These are phyloP conservation scores for Polydrusus cervinus DNA, from an alignment of 2,888 invertebrate genomes.

Conservation along the genomic window DNA sequence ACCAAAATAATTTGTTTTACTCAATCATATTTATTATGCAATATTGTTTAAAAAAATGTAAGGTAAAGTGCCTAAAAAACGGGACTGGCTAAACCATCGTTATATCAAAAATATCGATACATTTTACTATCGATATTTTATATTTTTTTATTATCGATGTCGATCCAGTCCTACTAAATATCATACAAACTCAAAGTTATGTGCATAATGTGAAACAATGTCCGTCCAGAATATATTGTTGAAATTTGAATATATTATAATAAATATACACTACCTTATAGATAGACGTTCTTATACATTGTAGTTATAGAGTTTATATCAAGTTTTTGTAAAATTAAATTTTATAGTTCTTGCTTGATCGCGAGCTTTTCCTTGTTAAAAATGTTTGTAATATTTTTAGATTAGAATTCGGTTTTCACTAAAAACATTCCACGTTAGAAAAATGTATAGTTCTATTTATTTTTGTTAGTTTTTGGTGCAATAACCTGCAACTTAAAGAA, in stretches of 20 bases:
- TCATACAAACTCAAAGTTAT: slow-evolving; percentile 33
- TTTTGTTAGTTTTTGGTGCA: slow-evolving; percentile 46
- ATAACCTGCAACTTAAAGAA: slow-evolving; percentile 25
- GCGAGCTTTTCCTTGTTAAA: slow-evolving; percentile 19
- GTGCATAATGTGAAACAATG: slow-evolving; percentile 51
- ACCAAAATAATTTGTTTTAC: not conserved
- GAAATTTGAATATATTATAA: slow-evolving; percentile 42
- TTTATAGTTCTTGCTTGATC: slow-evolving; percentile 10
- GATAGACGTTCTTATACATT: slow-evolving; percentile 55
- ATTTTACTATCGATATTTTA: not conserved
- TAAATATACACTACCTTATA: slow-evolving; percentile 46
- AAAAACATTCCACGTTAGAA: slow-evolving; percentile 42
- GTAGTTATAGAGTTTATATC: slow-evolving; percentile 54
- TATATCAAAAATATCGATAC: not conserved
- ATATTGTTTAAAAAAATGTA: slow-evolving; percentile 2
- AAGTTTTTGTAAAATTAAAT: slow-evolving; percentile 58
- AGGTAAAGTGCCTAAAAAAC: slow-evolving; percentile 14
- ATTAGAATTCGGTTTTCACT: slow-evolving; percentile 12
- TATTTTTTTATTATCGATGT: not conserved
- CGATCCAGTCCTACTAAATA: not conserved
- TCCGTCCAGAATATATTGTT: slow-evolving; percentile 54
- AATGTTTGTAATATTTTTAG: slow-evolving; percentile 8
- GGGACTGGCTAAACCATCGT: not conserved
- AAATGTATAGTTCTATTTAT: slow-evolving; percentile 55
- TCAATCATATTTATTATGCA: slow-evolving; percentile 1